Conservation (phyloP, 2,797 vertebrate species). For the Lophius americanus region DNA sequence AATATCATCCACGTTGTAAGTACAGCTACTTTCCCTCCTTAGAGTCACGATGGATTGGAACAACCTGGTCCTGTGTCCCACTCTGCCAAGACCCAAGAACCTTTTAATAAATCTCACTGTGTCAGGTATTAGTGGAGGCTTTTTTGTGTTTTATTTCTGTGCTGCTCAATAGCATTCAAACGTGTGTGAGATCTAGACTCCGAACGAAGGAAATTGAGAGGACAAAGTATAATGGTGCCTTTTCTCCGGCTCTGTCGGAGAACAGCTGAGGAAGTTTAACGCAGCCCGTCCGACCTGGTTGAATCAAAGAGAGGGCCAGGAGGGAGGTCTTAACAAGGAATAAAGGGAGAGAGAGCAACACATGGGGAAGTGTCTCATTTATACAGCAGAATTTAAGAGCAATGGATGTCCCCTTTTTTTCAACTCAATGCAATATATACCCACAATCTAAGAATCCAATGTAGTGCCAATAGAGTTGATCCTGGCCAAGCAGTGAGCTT, state of each 20-base stretch:
- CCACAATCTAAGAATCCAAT: constrained; percentile 64
- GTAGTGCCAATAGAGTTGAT: constrained; percentile 52
- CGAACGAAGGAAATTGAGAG: constrained; percentile 27
- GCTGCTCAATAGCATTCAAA: constrained; percentile 27
- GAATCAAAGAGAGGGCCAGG: constrained; percentile 53
- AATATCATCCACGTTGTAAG: constrained; percentile 24
- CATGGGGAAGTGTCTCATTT: constrained; percentile 53
- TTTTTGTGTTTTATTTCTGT: constrained; percentile 21
- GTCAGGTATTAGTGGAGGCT: constrained; percentile 20
- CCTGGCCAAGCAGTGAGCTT: constrained; percentile 43
- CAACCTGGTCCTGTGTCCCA: constrained; percentile 36
- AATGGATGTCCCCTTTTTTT: constrained; percentile 36
- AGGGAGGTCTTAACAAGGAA: constrained; percentile 33
- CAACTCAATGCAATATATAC: constrained; percentile 53
- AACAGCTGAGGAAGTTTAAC: constrained; percentile 53
- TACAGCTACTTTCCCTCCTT: constrained; percentile 26
- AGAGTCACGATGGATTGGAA: constrained; percentile 37
- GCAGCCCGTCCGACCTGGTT: constrained; percentile 57
- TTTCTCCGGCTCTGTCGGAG: constrained; percentile 50
- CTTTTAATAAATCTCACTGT: constrained; percentile 63
- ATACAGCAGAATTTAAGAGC: constrained; percentile 53
- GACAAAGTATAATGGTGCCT: constrained; percentile 41
- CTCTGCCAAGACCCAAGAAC: constrained; percentile 44
- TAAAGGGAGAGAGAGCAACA: constrained; percentile 27
- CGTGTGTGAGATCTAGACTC: constrained; percentile 27